Evolutionary conservation across 2,113 vertebrate species (phyloP), one percentile per base, ranked within the genome.

Genomic region (Sorex fumeus): DNA sequence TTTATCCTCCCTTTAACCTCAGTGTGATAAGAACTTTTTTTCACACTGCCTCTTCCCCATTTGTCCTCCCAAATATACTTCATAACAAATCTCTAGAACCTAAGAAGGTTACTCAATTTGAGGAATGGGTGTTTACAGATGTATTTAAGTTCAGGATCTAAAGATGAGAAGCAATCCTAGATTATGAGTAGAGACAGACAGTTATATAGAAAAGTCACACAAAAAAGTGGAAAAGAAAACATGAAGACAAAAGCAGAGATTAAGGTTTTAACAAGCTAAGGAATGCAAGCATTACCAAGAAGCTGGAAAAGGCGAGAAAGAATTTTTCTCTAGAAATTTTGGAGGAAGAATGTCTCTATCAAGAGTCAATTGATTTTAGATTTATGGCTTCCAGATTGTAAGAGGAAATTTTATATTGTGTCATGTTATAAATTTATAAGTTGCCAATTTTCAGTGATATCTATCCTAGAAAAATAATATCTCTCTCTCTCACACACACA

Each of bases 331-430:
- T 50, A 88, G 28, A 76, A 25, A 2, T 9, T 62, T 50, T 23
- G 36, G 36, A 78, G 21, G 8, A 71, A 71, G 8, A 4, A 27
- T 64, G 34, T 40, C 15, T 28, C 10, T 84, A 30, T 74, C 25
- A 4, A 72, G 30, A 75, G 36, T 40, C 19, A 23, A 10, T 85
- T 71, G 13, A 60, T 75, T 84, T 87, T 62, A 90, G 88, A 92
- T 6, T 34, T 53, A 30, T 2, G 18, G 8, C 67, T 32, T 70
- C 30, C 8, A 86, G 36, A 75, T 21, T 10, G 50, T 72, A 34
- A 87, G 60, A 62, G 7, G 45, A 32, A 66, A 34, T 75, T 71
- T 92, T 75, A 27, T 82, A 60, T 60, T 60, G 18, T 60, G 57
- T 23, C 18, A 60, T 8, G 19, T 60, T 60, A 40, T 40, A 40